Percentiles rank a stretch among this genome's conserved stretches.
Evolutionary conservation across 2,113 vertebrate species (phyloP).

Genomic region (Gorsachius goisagi): DNA sequence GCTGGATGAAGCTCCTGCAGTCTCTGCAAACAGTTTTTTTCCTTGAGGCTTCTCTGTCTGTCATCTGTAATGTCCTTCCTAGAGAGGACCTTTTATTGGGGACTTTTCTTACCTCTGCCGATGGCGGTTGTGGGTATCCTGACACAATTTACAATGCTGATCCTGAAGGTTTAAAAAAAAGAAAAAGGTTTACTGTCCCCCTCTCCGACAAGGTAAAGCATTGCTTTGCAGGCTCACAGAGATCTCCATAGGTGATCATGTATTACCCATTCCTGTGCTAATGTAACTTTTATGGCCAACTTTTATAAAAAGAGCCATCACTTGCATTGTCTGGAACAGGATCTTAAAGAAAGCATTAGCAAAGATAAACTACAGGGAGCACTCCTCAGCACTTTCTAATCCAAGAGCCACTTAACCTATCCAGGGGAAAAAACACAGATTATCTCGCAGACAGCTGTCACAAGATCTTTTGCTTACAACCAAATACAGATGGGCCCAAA

Average conservation of each 20-base stretch:
- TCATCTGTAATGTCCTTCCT: not conserved
- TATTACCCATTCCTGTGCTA: not conserved
- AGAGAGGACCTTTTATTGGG: not conserved
- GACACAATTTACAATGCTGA: not conserved
- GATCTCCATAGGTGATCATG: not conserved
- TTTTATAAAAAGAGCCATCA: not conserved
- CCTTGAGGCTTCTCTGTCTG: not conserved
- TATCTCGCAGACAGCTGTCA: not conserved
- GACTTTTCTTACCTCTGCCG: not conserved
- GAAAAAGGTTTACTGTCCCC: not conserved
- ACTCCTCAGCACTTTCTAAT: not conserved
- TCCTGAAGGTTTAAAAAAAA: not conserved
- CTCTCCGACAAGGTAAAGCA: accelerated
- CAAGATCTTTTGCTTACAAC: not conserved
- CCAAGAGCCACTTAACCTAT: not conserved
- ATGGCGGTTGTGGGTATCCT: not conserved
- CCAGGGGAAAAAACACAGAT: not conserved
- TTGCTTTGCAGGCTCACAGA: not conserved
- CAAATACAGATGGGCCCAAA: not conserved
- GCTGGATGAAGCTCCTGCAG: not conserved
- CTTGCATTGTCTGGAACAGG: not conserved
- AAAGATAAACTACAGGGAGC: not conserved
- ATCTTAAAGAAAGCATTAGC: not conserved
- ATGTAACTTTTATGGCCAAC: not conserved
- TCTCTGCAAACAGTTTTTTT: not conserved